Evolutionary conservation across 2,797 vertebrate species (phyloP), one percentile per base, ranked within the genome.

Genomic region (Delichon dasypus): DNA sequence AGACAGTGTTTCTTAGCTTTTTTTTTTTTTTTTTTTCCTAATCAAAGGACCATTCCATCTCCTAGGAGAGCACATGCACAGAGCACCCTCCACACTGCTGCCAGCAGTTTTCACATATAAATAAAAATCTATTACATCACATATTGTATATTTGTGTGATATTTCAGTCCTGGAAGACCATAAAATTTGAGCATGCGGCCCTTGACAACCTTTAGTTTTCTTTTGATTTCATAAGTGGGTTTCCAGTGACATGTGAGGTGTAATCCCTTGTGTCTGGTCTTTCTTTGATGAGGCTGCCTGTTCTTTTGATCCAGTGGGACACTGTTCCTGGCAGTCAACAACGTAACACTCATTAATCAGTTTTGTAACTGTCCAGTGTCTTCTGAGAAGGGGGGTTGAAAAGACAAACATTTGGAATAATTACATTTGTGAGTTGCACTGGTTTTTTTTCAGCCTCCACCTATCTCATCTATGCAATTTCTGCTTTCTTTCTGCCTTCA

Each of bases 281-380:
- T 90, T 76, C 94, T 97, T 95, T 95, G 92, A 91, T 95, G 92
- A 92, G 71, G 71, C 55, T 87, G 66, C 72, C 94, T 91, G 57
- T 75, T 89, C 79, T 93, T 98, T 97, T 97, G 96, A 97, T 97
- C 95, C 70, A 38, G 50, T 40, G 53, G 65, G 77, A 81, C 82
- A 26, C 38, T 30, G 5, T 61, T 68, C 76, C 80, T 86, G 80
- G 77, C 82, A 79, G 65, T 84, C 93, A 90, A 81, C 77, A 47
- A 36, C 2, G 4, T 64, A 94, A 77, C 15, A 5, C 42, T 82
- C 86, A 81, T 78, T 36, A 95, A 91, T 81, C 89, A 88, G 66
- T 94, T 89, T 92, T 85, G 66, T 85, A 94, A 95, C 79, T 65
- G 75, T 36, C 68, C 85, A 72, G 90, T 65, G 62, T 85, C n/a